phyloP scores from a whole-genome alignment of 2,797 vertebrate genomes.

The Distichodus sexfasciatus region DNA sequence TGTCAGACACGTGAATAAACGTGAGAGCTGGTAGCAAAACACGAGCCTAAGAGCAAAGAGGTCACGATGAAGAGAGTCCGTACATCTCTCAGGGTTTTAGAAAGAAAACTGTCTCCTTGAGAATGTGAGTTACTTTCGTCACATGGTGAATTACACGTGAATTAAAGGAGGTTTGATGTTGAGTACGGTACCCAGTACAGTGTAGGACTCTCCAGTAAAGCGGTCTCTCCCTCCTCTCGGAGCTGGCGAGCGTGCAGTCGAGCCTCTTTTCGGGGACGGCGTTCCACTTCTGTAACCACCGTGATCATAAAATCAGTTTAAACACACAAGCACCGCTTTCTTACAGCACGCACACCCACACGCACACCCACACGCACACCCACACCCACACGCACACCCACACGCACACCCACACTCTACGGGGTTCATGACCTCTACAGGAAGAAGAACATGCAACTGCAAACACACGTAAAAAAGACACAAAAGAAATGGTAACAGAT shows the following conservation, averaged over 20 bases:
- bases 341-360: slow-evolving; percentile 5
- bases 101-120: no score
- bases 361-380: background rate
- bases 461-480: slow-evolving; percentile 11
- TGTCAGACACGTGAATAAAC: no score
- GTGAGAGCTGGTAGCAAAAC: no score
- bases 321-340: background rate
- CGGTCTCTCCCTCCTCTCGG: slow-evolving; percentile 79
- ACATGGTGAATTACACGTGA: no score
- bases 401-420: background rate
- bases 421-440: background rate
- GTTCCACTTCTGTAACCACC: slow-evolving; percentile 77
- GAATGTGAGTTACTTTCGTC: no score
- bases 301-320: background rate
- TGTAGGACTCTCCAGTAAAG: slow-evolving; percentile 93
- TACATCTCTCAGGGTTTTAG: no score
- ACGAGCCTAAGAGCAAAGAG: no score
- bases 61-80: no score
- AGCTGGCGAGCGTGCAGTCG: slow-evolving; percentile 64
- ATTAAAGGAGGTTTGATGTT: background rate
- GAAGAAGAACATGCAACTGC: slow-evolving; percentile 5
- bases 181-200: slow-evolving; percentile 82
- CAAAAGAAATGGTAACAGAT: slow-evolving; percentile 41
- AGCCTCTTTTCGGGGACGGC: slow-evolving; percentile 83
- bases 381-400: background rate